Conservation (phyloP, 2,113 vertebrate genomes). For the Sylvietta virens region DNA sequence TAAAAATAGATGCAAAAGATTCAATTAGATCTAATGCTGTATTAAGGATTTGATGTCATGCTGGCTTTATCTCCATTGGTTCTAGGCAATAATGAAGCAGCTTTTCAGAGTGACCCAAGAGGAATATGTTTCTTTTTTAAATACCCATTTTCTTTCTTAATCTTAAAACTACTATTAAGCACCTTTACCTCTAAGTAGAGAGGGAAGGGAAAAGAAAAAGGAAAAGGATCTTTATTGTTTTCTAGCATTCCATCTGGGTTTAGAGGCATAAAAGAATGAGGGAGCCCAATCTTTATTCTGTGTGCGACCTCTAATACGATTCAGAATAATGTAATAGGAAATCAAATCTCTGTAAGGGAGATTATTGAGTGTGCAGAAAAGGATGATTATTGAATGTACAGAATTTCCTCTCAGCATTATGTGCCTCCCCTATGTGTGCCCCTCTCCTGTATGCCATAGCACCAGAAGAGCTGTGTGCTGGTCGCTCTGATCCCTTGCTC, state of each 20-base stretch:
- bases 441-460: not conserved
- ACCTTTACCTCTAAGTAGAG: not conserved
- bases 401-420: not conserved
- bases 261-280: not conserved
- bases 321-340: not conserved
- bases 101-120: slow-evolving; percentile 31
- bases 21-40: slow-evolving; percentile 35
- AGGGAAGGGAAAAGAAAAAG: fast-evolving
- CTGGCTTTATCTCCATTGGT: slow-evolving; percentile 28
- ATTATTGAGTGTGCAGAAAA: not conserved
- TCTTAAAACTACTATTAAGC: not conserved
- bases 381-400: not conserved
- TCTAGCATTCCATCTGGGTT: not conserved
- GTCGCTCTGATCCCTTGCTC: not conserved
- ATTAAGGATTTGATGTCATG: slow-evolving; percentile 18
- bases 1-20: slow-evolving; percentile 60
- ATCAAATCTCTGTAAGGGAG: not conserved
- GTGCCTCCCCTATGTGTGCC: not conserved
- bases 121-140: slow-evolving; percentile 44
- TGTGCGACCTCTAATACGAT: not conserved
- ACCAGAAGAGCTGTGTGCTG: not conserved
- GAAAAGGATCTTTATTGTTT: not conserved
- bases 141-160: not conserved
- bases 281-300: not conserved
- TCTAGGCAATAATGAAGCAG: slow-evolving; percentile 6